Base-by-base conservation (phyloP, 2,888 invertebrate species). In the Acanthosepion lycidas region DNA sequence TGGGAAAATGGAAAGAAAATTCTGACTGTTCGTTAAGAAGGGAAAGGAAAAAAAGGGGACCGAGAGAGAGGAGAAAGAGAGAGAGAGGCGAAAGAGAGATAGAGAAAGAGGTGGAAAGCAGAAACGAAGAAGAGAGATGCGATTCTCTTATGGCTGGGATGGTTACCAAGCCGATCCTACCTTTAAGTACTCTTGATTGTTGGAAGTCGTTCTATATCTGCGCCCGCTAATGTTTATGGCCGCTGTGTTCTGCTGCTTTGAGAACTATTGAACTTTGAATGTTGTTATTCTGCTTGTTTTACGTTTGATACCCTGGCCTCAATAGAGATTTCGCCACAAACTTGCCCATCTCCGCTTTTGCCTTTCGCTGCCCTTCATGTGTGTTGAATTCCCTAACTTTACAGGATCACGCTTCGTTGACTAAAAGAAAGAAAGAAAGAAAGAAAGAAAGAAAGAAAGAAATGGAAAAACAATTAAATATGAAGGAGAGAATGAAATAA, bases 241-340 rank as follows among this genome's bases (percentile, higher is more conserved):
- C 78, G n/a, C 15, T 33, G 78, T 33, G n/a, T n/a, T 78, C 78
- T n/a, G 78, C 12, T 78, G n/a, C 78, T 78, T 78, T 78, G 78
- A 78, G 78, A 78, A 33, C 78, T 15, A 78, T 78, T 78, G 78
- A 78, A 78, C 78, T 78, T 78, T 78, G 78, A 78, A 78, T n/a
- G 15, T 18, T n/a, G 78, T 78, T 78, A n/a, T 78, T n/a, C n/a
- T 78, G n/a, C 5, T 78, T 9, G 6, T 78, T 78, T 78, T 78
- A n/a, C 78, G 78, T 33, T 78, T 78, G 78, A 15, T n/a, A 33
- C n/a, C 33, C n/a, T n/a, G n/a, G n/a, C 33, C 78, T 33, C 59
- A 59, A 5, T 59, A 20, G 59, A 59, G 59, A n/a, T 78, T 78
- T 15, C 33, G 0, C 33, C 33, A n/a, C n/a, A n/a, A 78, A n/a